phyloP scores from a whole-genome alignment of 2,113 vertebrate genomes.

The Centropus bengalensis region DNA sequence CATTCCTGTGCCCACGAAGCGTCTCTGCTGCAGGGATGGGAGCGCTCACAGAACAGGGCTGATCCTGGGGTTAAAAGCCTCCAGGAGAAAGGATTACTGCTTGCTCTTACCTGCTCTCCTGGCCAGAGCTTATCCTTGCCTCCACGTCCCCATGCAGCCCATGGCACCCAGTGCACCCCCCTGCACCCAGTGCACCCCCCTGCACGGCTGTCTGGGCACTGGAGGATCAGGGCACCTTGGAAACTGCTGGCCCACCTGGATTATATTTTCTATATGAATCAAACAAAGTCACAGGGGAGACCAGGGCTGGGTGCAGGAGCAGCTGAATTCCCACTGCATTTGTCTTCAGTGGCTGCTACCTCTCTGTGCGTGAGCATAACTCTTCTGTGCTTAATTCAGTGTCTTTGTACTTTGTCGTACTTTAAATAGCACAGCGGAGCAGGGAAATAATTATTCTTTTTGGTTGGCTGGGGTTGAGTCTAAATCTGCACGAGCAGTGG shows the following conservation, averaged over 20 bases:
- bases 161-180: accelerated
- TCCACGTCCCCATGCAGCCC: accelerated
- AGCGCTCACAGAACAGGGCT: accelerated
- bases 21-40: background rate
- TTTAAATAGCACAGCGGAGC: background rate
- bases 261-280: accelerated
- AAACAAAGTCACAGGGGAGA: background rate
- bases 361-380: background rate
- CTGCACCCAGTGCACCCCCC: accelerated
- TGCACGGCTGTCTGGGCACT: accelerated
- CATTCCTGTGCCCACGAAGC: background rate
- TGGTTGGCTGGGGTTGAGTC: background rate
- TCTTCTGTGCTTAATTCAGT: background rate
- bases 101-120: accelerated
- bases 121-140: background rate
- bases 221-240: background rate
- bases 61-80: no score
- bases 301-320: accelerated
- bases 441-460: background rate
- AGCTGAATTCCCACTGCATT: background rate
- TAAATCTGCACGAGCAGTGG: background rate
- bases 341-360: background rate
- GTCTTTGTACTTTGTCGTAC: background rate
- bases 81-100: background rate
- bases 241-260: accelerated